phyloP scores from a whole-genome alignment of 2,888 invertebrate genomes.

The Sisyra terminalis region DNA sequence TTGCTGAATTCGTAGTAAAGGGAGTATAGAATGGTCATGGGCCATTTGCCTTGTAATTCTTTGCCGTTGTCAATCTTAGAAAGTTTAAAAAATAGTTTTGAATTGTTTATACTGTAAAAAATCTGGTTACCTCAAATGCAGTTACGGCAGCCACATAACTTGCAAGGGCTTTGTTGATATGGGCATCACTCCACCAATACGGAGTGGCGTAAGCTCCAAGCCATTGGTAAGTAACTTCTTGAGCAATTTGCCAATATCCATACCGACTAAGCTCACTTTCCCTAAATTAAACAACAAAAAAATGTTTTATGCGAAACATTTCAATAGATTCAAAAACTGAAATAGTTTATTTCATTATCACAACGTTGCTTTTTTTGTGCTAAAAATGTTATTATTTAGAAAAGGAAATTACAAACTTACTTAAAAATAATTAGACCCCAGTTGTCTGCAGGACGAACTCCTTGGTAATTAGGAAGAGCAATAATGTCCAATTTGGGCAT shows the following conservation, averaged over 20 bases:
- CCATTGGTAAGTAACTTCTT: conserved; percentile 69
- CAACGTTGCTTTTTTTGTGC: no score
- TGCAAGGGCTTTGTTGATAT: conserved; percentile 59
- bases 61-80: conserved; percentile 46
- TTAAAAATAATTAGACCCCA: conserved; percentile 68
- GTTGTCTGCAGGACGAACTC: conserved; percentile 55
- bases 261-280: conserved; percentile 53
- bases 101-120: no score
- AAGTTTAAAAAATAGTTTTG: background rate
- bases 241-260: conserved; percentile 47
- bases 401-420: conserved; percentile 28
- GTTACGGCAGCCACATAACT: conserved; percentile 58
- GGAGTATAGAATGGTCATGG: conserved; percentile 61
- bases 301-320: no score
- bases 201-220: conserved; percentile 59
- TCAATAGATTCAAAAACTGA: no score
- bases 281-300: conserved; percentile 27
- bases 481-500: conserved; percentile 53
- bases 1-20: conserved; percentile 68
- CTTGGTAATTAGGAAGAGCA: conserved; percentile 53
- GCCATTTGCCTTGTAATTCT: conserved; percentile 66
- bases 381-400: no score
- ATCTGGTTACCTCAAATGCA: conserved; percentile 50
- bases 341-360: no score
- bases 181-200: conserved; percentile 60